Evolutionary conservation across 1,140 invertebrate species (phyloP), one percentile per base, ranked within the genome.

Genomic region (Parapsyche elsis): DNA sequence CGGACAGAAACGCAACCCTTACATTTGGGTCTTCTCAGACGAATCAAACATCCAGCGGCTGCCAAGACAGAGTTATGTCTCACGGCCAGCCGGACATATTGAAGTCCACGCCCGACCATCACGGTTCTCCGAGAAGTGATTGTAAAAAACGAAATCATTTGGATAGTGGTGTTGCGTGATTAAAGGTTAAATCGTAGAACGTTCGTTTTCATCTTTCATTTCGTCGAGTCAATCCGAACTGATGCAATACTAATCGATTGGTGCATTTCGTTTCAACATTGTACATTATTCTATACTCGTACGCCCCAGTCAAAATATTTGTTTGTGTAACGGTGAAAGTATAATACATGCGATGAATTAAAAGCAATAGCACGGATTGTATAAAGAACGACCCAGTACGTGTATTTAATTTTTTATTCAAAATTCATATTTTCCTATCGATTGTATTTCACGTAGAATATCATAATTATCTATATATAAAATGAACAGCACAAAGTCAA

Each of bases 91-190:
- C 94, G 2, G 94, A 95, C 84, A 95, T 95, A 85, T 87, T 95
- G 19, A 95, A 95, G 85, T 95, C 94, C 26, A 95, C 94, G 7
- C 94, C 94, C 0, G 94, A 95, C 85, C 94, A 95, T 86, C 92
- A 93, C 86, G 86, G 85, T 79, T 49, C 82, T 14, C 77, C 82
- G 26, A 79, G 87, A 64, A 86, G 84, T 5, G 90, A 90, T 71
- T 87, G 87, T 38, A 91, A 92, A 86, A 90, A 91, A 76, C 83
- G 90, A 7, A 90, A 86, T 45, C 90, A 91, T 83, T 86, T 90
- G 0, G 90, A 91, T 82, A 89, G 88, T 71, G 89, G 90, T 14
- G 87, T 91, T 71, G 90, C 90, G 88, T 89, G 85, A 88, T 88
- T 81, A 71, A 80, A 81, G 59, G 80, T 74, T 16, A 81, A 83